Evolutionary conservation across 2,797 vertebrate species (phyloP), one percentile per base, ranked within the genome.

Genomic region (Arctocebus calabarensis): DNA sequence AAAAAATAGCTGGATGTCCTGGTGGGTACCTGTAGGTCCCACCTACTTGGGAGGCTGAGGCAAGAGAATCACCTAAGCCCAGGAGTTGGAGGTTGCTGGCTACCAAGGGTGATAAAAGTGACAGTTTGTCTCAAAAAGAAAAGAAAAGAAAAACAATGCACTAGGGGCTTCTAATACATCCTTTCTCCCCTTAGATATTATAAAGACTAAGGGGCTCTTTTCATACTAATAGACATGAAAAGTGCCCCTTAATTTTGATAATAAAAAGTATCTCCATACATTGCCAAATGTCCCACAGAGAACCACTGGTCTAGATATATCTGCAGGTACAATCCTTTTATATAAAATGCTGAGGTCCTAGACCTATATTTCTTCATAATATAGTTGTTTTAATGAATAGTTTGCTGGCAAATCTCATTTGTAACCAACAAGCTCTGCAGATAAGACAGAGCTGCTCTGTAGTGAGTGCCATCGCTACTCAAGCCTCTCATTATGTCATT

Each of bases 361-460:
- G 90, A 93, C 90, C n/a, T n/a, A n/a, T 90, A 95, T 83, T 52
- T 73, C 62, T 45, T 74, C 1, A 27, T 62, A 90, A 91, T 94
- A 71, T 32, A 90, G 92, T 89, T 96, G 78, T 88, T 93, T 91
- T 94, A 96, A 97, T 97, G 95, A 97, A 95, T 91, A 91, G 90
- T 79, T 95, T 88, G 37, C 93, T 78, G 55, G 57, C 37, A 97
- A 94, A 96, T 96, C 77, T 88, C 88, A 96, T 96, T 97, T 96
- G 82, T 37, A 77, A 74, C 66, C 87, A 61, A 40, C 22, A n/a
- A 89, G 59, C 91, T 82, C 71, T 74, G 14, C 88, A 97, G 90
- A 97, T 84, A 95, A 96, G 87, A 70, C 91, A 74, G 93, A 96
- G 12, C 14, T 25, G 23, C 20, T 86, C 59, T 25, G 27, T 16